Evolutionary conservation across 2,113 vertebrate genomes (phyloP).

Genomic region (Micromys minutus): DNA sequence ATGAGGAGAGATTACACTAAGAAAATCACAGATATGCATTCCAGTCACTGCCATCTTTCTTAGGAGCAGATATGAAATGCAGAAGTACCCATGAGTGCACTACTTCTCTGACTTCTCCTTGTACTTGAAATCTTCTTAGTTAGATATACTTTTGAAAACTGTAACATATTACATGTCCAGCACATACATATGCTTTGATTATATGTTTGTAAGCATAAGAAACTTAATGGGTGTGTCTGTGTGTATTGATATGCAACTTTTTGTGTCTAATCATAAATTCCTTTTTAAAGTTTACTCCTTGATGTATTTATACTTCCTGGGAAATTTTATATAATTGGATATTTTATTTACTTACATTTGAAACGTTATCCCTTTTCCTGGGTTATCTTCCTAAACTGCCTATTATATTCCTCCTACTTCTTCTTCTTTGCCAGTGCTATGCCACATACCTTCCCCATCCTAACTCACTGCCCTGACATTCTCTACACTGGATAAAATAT

Average conservation of each 20-base stretch:
- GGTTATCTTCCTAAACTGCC: too few relatives aligned
- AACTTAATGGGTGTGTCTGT: too few relatives aligned
- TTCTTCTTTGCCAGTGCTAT: too few relatives aligned
- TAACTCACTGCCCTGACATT: too few relatives aligned
- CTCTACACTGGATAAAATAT: too few relatives aligned
- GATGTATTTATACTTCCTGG: background rate
- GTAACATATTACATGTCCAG: too few relatives aligned
- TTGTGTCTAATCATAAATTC: background rate
- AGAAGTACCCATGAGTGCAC: accelerated
- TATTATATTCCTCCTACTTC: too few relatives aligned
- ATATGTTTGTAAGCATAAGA: background rate
- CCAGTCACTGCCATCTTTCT: too few relatives aligned
- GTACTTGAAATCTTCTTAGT: background rate
- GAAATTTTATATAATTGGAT: too few relatives aligned
- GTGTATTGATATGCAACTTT: background rate
- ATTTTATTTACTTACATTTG: too few relatives aligned
- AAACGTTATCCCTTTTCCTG: too few relatives aligned
- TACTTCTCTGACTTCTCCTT: background rate
- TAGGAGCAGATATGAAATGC: background rate
- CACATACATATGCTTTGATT: background rate
- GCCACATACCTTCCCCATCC: too few relatives aligned
- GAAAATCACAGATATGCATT: background rate
- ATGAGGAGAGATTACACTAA: background rate
- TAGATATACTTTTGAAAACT: background rate
- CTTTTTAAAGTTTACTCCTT: background rate